A percentile compares a stretch with the other conserved stretches of the same genome.
Evolutionary conservation across 2,888 invertebrate species (phyloP).

Genomic region (Zootermopsis nevadensis): DNA sequence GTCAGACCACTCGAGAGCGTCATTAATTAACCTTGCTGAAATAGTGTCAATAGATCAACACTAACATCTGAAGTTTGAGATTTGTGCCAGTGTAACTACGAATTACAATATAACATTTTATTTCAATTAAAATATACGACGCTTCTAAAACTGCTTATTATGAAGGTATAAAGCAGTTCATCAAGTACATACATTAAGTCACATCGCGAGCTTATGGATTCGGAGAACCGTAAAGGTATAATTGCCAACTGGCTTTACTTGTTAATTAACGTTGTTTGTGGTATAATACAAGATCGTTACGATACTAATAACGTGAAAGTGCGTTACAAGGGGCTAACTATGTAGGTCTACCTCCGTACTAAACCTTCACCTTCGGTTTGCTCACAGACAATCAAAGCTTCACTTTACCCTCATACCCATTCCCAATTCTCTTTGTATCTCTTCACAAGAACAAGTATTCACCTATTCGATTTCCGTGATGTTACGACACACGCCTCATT

Average conservation of each 20-base stretch:
- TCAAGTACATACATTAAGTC: neutral
- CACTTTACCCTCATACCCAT: neutral
- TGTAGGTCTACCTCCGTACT: neutral
- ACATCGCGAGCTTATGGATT: constrained; percentile 16
- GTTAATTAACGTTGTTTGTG: constrained; percentile 38
- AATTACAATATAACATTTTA: neutral
- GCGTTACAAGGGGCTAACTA: neutral
- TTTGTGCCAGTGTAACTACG: too few relatives aligned
- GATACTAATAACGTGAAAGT: neutral
- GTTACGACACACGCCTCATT: neutral
- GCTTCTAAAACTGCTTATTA: neutral
- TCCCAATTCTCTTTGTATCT: neutral
- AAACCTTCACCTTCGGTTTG: constrained; percentile 26
- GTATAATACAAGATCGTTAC: neutral
- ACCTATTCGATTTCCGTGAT: neutral
- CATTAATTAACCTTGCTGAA: too few relatives aligned
- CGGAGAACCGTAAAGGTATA: constrained; percentile 25
- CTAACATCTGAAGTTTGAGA: too few relatives aligned
- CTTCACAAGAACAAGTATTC: too few relatives aligned
- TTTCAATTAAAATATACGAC: neutral
- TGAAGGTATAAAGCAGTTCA: constrained; percentile 10
- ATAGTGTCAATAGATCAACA: too few relatives aligned
- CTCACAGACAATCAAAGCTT: constrained; percentile 7
- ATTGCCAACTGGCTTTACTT: constrained; percentile 14
- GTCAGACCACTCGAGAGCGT: too few relatives aligned